These are phyloP conservation scores for Rhyacichthys aspro DNA, from an alignment of 2,797 vertebrate species.

Conservation along the genomic window DNA sequence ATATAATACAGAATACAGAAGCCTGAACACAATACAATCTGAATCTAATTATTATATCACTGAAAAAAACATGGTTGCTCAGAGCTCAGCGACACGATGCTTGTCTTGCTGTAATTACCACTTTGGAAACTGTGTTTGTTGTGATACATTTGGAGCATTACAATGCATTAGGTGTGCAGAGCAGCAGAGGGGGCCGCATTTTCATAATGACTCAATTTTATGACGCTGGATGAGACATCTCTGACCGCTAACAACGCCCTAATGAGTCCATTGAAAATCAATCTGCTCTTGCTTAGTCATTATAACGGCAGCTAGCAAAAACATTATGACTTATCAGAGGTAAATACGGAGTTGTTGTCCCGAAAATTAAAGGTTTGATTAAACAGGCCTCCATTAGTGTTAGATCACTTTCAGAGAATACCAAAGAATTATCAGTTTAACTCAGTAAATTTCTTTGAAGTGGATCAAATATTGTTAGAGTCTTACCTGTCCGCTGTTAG, in stretches of 20 bases:
- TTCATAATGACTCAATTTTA: conserved; percentile 58
- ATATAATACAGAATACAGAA: too few relatives aligned
- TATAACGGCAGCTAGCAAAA: conserved; percentile 32
- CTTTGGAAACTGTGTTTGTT: conserved; percentile 37
- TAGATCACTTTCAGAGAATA: conserved; percentile 26
- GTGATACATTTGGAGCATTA: conserved; percentile 46
- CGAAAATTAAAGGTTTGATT: conserved; percentile 29
- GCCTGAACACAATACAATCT: neutral
- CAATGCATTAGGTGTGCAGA: conserved; percentile 45
- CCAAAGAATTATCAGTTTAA: neutral
- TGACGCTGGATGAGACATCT: conserved; percentile 44
- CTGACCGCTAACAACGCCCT: conserved; percentile 45
- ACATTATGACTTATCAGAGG: conserved; percentile 18
- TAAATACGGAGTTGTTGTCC: conserved; percentile 21
- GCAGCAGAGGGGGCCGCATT: conserved; percentile 37
- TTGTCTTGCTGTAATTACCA: conserved; percentile 42
- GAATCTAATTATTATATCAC: conserved; percentile 35
- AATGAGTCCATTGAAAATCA: conserved; percentile 62
- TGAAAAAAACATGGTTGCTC: conserved; percentile 42
- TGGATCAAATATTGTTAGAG: too few relatives aligned
- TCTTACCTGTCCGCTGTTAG: conserved; percentile 96
- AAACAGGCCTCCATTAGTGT: conserved; percentile 3
- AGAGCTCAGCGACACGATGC: conserved; percentile 28
- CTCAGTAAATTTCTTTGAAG: too few relatives aligned
- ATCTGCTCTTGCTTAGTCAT: conserved; percentile 48